These are phyloP conservation scores for Crambe crambe DNA, from an alignment of 37 sponge, comb jelly and placozoan species.

Conservation along the genomic window DNA sequence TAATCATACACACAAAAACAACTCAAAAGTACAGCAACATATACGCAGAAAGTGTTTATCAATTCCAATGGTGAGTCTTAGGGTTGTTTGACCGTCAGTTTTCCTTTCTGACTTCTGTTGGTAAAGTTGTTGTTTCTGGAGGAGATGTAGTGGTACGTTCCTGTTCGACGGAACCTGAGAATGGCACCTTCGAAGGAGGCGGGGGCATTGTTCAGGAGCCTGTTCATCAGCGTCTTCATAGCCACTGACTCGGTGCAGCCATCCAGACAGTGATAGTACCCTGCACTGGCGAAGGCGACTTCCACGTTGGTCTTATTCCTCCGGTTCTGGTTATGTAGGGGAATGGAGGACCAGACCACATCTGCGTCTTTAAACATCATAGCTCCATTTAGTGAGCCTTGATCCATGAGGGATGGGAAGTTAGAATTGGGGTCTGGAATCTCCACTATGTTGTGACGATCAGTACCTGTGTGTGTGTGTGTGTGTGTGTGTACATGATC, in stretches of 20 bases:
- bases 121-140: slow-evolving; percentile 99
- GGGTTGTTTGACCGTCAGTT: slow-evolving; percentile 36
- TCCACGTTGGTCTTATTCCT: slow-evolving; percentile 44
- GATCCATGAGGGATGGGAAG: slow-evolving; percentile 58
- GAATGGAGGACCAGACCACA: slow-evolving; percentile 52
- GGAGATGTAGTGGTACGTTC: slow-evolving; percentile 89
- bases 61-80: neutral
- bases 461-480: slow-evolving; percentile 76
- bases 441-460: slow-evolving; percentile 87
- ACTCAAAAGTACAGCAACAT: neutral
- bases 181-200: slow-evolving; percentile 90
- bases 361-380: slow-evolving; percentile 68
- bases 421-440: slow-evolving; percentile 66
- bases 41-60: neutral
- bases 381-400: no score
- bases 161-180: slow-evolving; percentile 53
- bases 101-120: slow-evolving; percentile 98
- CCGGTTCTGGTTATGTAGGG: neutral
- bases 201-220: slow-evolving; percentile 90
- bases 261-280: slow-evolving; percentile 76
- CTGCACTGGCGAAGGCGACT: slow-evolving; percentile 67
- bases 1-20: neutral
- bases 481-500: slow-evolving; percentile 9
- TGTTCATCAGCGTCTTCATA: slow-evolving; percentile 47
- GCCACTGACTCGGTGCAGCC: slow-evolving; percentile 57